Evolutionary conservation across 2,113 vertebrate genomes (phyloP), one percentile per base, ranked within the genome.

Genomic region (Hypanus sabinus): DNA sequence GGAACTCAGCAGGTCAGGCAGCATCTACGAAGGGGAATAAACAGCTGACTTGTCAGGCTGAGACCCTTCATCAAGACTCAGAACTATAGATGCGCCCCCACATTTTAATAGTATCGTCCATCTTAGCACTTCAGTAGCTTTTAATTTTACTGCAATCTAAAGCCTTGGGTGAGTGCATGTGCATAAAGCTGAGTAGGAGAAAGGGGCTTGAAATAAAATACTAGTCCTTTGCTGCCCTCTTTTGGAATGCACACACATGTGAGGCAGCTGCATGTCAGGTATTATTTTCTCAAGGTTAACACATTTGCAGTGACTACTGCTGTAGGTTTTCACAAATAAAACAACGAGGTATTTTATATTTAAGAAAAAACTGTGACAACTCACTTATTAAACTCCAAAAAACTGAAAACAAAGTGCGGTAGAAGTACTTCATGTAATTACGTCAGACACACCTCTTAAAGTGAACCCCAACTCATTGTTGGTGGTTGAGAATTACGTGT

Each of bases 161-260:
- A 88, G 22, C 62, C 5, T 33, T 88, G 8, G 3, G 85, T 30
- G 33, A 65, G 55, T 27, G 0, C 4, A 2, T 55, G 2, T 85
- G 22, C 33, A 46, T 27, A 57, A 24, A 57, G 46, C 30, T 90
- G 57, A 60, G 30, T 8, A 60, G 16, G 16, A 88, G 24, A 11
- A 4, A 65, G 10, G 9, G 57, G 46, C 22, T 55, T 38, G 6
- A 18, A 27, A n/a, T 33, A 60, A 22, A 68, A 91, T 4, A 68
- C 0, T 18, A 68, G 33, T 91, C 87, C 30, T 91, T 91, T 68
- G n/a, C 87, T 91, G 87, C 87, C 87, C 87, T 91, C 87, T 68
- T 68, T 30, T 91, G 87, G 87, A 36, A 65, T 65, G 85, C 57
- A 33, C 30, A 62, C 14, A 91, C 30, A 91, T 33, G 3, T 33